Percentiles rank a stretch among this genome's conserved stretches.
Evolutionary conservation across 2,113 vertebrate species (phyloP).

Genomic region (Oreochromis aureus): DNA sequence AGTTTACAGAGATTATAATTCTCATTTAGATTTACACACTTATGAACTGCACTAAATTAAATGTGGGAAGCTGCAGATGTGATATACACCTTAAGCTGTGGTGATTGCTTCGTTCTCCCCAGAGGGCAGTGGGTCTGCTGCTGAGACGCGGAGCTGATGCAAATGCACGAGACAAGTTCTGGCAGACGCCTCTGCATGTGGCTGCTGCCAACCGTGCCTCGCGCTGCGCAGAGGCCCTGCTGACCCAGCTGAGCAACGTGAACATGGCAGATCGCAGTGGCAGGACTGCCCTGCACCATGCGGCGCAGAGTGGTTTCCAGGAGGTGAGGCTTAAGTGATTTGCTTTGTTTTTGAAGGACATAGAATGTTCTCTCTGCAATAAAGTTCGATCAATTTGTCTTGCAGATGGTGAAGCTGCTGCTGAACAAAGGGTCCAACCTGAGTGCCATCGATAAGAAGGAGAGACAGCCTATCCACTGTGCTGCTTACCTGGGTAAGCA

Average conservation of each 20-base stretch:
- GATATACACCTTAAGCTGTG: background rate
- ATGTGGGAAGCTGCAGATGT: background rate
- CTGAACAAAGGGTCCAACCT: slow-evolving; percentile 92
- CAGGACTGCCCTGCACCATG: slow-evolving; percentile 92
- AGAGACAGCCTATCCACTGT: slow-evolving; percentile 92
- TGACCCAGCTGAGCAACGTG: slow-evolving; percentile 84
- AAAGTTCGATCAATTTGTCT: background rate
- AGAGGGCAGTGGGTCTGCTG: slow-evolving; percentile 90
- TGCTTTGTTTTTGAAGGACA: background rate
- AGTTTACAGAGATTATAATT: background rate
- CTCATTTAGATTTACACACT: background rate
- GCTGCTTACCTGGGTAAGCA: slow-evolving; percentile 87
- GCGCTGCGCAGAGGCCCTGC: slow-evolving; percentile 88
- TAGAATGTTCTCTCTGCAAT: background rate
- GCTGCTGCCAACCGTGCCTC: slow-evolving; percentile 90
- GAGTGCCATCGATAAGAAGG: slow-evolving; percentile 91
- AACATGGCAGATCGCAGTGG: slow-evolving; percentile 89
- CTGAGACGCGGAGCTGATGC: slow-evolving; percentile 89
- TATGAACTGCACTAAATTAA: background rate
- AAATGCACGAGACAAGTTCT: slow-evolving; percentile 91
- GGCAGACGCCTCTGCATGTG: slow-evolving; percentile 93
- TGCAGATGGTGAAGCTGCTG: slow-evolving; percentile 90
- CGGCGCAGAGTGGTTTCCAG: slow-evolving; percentile 88
- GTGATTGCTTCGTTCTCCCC: background rate
- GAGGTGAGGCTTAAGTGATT: slow-evolving; percentile 71